Conservation (phyloP, 2,797 vertebrate genomes). For the Hemitrygon akajei region DNA sequence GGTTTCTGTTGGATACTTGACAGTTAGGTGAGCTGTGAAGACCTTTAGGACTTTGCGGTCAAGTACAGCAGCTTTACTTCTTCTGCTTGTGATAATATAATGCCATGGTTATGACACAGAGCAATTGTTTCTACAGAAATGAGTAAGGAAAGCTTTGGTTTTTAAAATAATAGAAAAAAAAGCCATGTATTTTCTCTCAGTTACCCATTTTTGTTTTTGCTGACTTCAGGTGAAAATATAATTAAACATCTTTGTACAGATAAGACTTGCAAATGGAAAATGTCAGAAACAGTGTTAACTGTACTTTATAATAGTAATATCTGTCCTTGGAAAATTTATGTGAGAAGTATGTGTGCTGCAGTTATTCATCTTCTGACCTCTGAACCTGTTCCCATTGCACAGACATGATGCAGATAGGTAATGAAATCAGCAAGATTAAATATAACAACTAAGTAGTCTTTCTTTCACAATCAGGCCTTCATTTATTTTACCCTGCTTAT, state of each 20-base stretch:
- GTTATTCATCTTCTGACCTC: neutral
- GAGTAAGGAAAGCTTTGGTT: neutral
- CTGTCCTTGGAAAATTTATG: neutral
- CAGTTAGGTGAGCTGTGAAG: neutral
- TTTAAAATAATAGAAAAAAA: neutral
- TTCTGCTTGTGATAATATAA: neutral
- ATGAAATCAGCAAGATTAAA: neutral
- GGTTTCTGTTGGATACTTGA: neutral
- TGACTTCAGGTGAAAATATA: neutral
- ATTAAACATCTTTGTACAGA: neutral
- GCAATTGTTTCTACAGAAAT: neutral
- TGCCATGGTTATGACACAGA: neutral
- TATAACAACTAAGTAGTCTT: neutral
- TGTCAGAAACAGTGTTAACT: neutral
- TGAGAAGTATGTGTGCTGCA: neutral
- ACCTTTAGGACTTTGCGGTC: neutral
- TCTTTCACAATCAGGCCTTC: no score
- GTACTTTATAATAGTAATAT: neutral
- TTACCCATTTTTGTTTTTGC: neutral
- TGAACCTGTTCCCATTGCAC: neutral
- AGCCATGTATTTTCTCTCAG: neutral
- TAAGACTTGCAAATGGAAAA: neutral
- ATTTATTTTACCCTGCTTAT: neutral
- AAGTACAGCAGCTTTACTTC: neutral
- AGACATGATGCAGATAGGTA: neutral